These are phyloP conservation scores for Apaloderma vittatum DNA, from an alignment of 2,113 vertebrate species.

Conservation along the genomic window DNA sequence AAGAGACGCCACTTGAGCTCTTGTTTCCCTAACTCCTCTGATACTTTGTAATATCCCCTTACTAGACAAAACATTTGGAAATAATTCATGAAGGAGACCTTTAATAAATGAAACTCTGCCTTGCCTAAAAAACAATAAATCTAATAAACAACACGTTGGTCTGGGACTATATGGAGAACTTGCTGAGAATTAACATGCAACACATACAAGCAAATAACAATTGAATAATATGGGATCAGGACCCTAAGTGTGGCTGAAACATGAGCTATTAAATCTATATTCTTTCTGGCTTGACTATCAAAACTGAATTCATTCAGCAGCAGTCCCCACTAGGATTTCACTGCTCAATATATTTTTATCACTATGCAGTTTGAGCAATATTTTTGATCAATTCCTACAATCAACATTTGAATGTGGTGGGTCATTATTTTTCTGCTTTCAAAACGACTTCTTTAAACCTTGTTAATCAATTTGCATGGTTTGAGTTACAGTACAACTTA, in stretches of 20 bases:
- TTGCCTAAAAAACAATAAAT: neutral
- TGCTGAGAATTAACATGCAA: neutral
- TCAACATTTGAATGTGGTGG: neutral
- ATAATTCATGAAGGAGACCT: neutral
- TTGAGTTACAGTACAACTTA: neutral
- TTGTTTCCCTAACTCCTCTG: neutral
- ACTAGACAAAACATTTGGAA: neutral
- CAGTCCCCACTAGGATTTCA: neutral
- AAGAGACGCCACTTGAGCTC: neutral
- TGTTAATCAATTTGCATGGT: conserved; percentile 20
- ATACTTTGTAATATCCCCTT: neutral
- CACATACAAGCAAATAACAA: neutral
- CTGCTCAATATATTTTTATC: conserved; percentile 47
- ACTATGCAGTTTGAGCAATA: neutral
- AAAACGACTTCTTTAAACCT: neutral
- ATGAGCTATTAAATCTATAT: neutral
- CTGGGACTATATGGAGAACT: neutral
- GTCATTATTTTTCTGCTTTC: conserved; percentile 29
- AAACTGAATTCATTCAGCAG: neutral
- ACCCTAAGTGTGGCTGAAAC: neutral
- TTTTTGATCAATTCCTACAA: conserved; percentile 54
- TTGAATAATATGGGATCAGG: neutral
- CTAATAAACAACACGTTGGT: neutral
- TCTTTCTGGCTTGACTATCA: neutral
- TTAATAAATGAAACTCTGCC: neutral